A percentile compares a stretch with the other conserved stretches of the same genome.
phyloP scores from a whole-genome alignment of 2,797 vertebrate species.

The Bradypodion ventrale region DNA sequence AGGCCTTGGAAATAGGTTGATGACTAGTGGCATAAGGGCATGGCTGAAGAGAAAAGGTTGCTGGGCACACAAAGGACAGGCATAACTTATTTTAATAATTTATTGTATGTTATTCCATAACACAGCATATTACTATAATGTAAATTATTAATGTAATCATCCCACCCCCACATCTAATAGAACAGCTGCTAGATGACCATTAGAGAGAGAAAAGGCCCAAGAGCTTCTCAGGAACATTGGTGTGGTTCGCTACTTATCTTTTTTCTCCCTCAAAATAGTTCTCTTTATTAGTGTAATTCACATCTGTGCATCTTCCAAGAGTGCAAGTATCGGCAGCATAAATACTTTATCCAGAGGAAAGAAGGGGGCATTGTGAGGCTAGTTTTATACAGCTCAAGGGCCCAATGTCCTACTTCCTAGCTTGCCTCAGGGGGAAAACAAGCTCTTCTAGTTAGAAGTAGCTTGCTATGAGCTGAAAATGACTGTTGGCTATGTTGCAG shows the following conservation, averaged over 20 bases:
- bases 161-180: neutral
- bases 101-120: neutral
- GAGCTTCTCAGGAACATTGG: neutral
- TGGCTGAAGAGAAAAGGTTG: neutral
- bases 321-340: neutral
- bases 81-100: neutral
- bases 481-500: neutral
- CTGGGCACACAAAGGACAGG: neutral
- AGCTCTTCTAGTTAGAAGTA: neutral
- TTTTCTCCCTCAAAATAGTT: neutral
- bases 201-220: neutral
- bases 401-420: neutral
- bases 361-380: neutral
- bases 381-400: neutral
- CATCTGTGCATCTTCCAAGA: neutral
- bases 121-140: too few relatives aligned
- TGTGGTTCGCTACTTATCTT: neutral
- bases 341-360: neutral
- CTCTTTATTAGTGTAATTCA: neutral
- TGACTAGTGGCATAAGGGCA: neutral
- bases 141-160: too few relatives aligned
- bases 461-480: neutral
- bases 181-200: neutral
- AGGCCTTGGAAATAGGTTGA: neutral
- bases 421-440: neutral